phyloP scores from a whole-genome alignment of 2,888 invertebrate species.

The Brachyptera risi region DNA sequence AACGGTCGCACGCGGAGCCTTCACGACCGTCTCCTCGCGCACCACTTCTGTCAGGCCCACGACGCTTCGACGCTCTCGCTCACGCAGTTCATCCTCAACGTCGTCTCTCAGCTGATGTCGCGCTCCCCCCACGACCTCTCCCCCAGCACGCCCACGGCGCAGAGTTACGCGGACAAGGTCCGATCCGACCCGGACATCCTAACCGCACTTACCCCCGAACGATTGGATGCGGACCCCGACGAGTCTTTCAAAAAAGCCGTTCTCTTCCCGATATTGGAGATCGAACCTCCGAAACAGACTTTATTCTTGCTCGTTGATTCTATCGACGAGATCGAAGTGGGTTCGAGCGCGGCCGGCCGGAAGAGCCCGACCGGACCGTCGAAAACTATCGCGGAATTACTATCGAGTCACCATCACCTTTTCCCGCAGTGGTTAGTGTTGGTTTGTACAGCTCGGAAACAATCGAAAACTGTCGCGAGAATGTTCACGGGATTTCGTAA shows the following conservation, averaged over 20 bases:
- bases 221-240: constrained; percentile 83
- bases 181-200: constrained; percentile 76
- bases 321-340: constrained; percentile 66
- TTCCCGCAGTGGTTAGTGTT: constrained; percentile 91
- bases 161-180: constrained; percentile 41
- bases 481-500: constrained; percentile 77
- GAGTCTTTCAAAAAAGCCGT: constrained; percentile 87
- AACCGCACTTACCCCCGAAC: constrained; percentile 72
- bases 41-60: constrained; percentile 74
- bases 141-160: constrained; percentile 23
- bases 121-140: constrained; percentile 38
- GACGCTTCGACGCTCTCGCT: constrained; percentile 81
- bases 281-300: constrained; percentile 81
- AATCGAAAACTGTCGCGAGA: constrained; percentile 62
- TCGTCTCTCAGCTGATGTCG: constrained; percentile 75
- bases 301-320: constrained; percentile 87
- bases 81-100: constrained; percentile 76
- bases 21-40: constrained; percentile 74
- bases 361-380: constrained; percentile 40
- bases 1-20: constrained; percentile 65
- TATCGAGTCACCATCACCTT: constrained; percentile 84
- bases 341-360: constrained; percentile 35
- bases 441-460: constrained; percentile 54
- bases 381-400: constrained; percentile 72
- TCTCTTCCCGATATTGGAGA: constrained; percentile 78